Conservation (phyloP, 1,140 invertebrate genomes). For the Matsumurasca onukii region DNA sequence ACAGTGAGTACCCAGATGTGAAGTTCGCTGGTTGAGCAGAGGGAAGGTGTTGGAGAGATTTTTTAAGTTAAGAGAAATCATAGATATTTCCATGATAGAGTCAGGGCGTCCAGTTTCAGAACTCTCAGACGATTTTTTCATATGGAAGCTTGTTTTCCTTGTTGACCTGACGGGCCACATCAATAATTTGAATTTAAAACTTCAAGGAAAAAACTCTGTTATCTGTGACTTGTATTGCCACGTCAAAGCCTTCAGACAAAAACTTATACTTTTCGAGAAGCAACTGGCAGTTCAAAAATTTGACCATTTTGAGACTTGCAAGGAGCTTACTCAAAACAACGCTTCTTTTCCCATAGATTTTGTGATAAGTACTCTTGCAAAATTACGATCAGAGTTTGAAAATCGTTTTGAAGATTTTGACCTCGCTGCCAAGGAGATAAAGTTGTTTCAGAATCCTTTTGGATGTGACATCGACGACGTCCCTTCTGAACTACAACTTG, state of each 20-base stretch:
- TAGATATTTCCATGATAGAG: conserved; percentile 11
- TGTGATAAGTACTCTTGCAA: neutral
- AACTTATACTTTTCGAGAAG: conserved; percentile 37
- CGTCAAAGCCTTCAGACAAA: conserved; percentile 36
- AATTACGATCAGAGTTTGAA: conserved; percentile 13
- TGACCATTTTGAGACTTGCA: conserved; percentile 13
- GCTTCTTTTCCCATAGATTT: neutral
- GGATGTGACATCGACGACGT: conserved; percentile 2
- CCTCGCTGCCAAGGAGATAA: neutral
- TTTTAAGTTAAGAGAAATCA: conserved; percentile 18
- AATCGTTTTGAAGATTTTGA: conserved; percentile 10
- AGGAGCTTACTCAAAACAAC: neutral
- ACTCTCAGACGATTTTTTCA: conserved; percentile 35
- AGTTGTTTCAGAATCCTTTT: conserved; percentile 10
- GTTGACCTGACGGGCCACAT: conserved; percentile 11
- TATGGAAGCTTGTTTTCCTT: conserved; percentile 24
- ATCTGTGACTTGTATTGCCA: conserved; percentile 32
- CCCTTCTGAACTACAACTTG: conserved; percentile 12
- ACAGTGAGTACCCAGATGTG: conserved; percentile 43
- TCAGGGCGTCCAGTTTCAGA: conserved; percentile 31
- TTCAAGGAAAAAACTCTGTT: conserved; percentile 33
- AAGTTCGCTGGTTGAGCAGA: conserved; percentile 44
- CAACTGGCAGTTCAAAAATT: neutral
- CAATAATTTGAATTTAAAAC: conserved; percentile 26
- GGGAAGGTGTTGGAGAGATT: conserved; percentile 40